Conservation (phyloP, 2,888 invertebrate genomes). For the Tipula unca region DNA sequence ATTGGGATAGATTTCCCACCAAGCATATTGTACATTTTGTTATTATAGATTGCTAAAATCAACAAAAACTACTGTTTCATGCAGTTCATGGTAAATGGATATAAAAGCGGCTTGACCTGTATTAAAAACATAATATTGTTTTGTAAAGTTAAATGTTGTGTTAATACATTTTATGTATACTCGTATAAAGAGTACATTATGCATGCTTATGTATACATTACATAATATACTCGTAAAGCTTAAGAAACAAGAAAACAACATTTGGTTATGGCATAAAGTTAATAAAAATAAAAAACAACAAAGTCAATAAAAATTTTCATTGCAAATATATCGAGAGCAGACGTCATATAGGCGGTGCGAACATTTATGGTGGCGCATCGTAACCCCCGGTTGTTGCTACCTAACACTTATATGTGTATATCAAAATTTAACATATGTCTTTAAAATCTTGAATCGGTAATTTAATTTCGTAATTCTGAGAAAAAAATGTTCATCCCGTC, state of each 20-base stretch:
- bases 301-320: not conserved
- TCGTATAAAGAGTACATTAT: not conserved
- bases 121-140: not conserved
- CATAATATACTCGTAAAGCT: not conserved
- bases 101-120: too few relatives aligned
- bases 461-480: not conserved
- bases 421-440: not conserved
- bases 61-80: not conserved
- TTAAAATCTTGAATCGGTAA: not conserved
- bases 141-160: not conserved
- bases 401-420: too few relatives aligned
- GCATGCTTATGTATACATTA: too few relatives aligned
- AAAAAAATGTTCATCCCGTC: not conserved
- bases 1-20: too few relatives aligned
- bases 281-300: not conserved
- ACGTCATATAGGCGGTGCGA: not conserved
- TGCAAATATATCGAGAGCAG: not conserved
- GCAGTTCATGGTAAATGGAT: too few relatives aligned
- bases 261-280: not conserved
- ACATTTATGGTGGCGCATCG: not conserved
- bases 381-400: too few relatives aligned
- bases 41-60: too few relatives aligned
- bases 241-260: not conserved
- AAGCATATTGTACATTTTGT: too few relatives aligned
- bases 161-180: not conserved